Percentiles rank a stretch among this genome's conserved stretches.
These are phyloP conservation scores for Habropoda laboriosa DNA, from an alignment of 1,140 invertebrate genomes.

Conservation along the genomic window DNA sequence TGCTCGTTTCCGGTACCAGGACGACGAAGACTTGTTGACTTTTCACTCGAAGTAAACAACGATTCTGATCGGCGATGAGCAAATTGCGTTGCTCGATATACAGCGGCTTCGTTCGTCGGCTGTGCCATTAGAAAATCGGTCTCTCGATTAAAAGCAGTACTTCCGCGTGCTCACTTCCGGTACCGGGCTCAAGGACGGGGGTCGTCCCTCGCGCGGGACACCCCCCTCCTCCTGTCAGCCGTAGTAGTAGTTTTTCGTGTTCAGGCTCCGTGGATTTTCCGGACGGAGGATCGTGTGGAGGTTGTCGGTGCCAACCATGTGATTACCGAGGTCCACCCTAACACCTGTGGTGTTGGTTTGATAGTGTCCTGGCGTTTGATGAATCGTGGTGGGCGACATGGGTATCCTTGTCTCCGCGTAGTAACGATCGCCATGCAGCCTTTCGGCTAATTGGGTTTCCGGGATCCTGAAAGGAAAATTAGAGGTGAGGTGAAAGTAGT, in stretches of 20 bases:
- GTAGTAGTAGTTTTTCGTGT: constrained; percentile 84
- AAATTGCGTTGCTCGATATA: constrained; percentile 26
- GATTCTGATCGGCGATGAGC: constrained; percentile 22
- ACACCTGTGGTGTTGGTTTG: constrained; percentile 64
- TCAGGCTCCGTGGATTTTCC: constrained; percentile 81
- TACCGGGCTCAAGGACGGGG: constrained; percentile 78
- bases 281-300: constrained; percentile 78
- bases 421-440: constrained; percentile 77
- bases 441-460: constrained; percentile 77
- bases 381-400: constrained; percentile 67
- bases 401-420: constrained; percentile 77
- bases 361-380: constrained; percentile 45
- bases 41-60: constrained; percentile 15
- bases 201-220: constrained; percentile 77
- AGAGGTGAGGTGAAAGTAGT: not conserved
- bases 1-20: constrained; percentile 33
- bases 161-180: constrained; percentile 79
- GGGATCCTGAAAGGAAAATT: constrained; percentile 68
- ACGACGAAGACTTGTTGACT: not conserved
- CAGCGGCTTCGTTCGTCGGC: constrained; percentile 34
- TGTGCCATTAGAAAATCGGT: not conserved
- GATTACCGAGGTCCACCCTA: constrained; percentile 79
- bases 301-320: constrained; percentile 80
- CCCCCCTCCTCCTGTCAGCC: constrained; percentile 83
- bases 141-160: constrained; percentile 78